Conservation (phyloP, 2,113 vertebrate species). For the Chaetops frenatus region DNA sequence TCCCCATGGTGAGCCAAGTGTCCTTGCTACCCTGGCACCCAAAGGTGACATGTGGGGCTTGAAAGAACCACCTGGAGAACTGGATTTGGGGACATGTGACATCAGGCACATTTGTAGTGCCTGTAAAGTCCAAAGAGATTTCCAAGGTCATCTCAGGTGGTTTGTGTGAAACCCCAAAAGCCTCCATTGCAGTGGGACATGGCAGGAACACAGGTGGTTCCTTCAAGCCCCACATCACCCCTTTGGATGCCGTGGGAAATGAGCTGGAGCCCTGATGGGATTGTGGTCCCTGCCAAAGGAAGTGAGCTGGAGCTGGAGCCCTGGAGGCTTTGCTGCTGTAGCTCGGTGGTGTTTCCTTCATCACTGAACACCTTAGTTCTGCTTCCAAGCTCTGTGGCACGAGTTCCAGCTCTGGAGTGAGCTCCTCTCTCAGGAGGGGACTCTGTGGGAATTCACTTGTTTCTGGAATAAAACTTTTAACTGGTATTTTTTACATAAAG, state of each 20-base stretch:
- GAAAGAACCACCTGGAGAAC: not conserved
- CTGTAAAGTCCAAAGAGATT: not conserved
- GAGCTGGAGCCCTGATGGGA: not conserved
- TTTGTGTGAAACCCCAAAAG: not conserved
- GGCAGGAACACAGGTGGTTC: not conserved
- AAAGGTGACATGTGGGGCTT: not conserved
- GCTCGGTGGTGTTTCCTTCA: not conserved
- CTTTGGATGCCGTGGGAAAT: not conserved
- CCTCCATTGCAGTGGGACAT: not conserved
- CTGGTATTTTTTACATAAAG: not conserved
- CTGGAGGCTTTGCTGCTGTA: not conserved
- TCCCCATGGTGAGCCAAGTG: not conserved
- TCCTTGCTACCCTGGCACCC: not conserved
- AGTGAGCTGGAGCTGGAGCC: not conserved
- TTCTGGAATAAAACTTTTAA: not conserved
- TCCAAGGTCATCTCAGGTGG: accelerated
- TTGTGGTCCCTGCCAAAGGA: not conserved
- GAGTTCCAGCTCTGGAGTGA: not conserved
- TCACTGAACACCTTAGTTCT: not conserved
- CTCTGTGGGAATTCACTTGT: not conserved
- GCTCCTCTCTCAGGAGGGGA: not conserved
- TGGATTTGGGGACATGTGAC: not conserved
- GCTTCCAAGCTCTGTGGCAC: not conserved
- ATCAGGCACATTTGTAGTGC: not conserved
- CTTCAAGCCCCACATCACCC: not conserved